A percentile compares a stretch with the other conserved stretches of the same genome.
phyloP scores from a whole-genome alignment of 2,888 invertebrate species.

The Orthonevra nobilis region DNA sequence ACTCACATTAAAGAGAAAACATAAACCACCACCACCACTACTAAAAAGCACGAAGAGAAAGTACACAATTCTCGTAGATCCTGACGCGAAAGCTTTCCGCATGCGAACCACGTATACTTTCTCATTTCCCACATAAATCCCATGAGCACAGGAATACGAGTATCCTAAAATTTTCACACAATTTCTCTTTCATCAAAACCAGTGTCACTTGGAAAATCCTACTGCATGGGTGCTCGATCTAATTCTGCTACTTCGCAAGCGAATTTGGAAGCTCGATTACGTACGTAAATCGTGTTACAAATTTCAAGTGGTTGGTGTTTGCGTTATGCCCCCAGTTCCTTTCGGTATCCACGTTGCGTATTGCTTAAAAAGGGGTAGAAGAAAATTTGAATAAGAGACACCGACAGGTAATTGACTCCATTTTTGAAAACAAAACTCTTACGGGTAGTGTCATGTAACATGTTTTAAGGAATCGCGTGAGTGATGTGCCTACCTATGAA shows the following conservation, averaged over 20 bases:
- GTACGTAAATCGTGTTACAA: conserved; percentile 50
- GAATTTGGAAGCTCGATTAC: conserved; percentile 38
- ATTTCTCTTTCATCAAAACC: conserved; percentile 57
- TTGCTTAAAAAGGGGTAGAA: conserved; percentile 5
- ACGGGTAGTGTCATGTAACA: conserved; percentile 23
- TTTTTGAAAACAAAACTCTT: conserved; percentile 11
- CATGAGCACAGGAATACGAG: conserved; percentile 51
- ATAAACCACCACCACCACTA: conserved; percentile 1
- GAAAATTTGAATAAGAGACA: conserved; percentile 1
- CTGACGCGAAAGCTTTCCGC: conserved; percentile 46
- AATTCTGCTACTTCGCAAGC: conserved; percentile 7
- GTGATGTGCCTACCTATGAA: too few species aligned
- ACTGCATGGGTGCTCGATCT: conserved; percentile 56
- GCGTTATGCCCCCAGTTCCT: conserved; percentile 12
- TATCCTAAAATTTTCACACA: conserved; percentile 49
- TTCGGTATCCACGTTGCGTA: conserved; percentile 12
- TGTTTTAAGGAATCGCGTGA: conserved; percentile 26
- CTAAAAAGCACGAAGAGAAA: conserved; percentile 40
- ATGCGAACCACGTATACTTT: conserved; percentile 38
- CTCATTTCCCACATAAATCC: conserved; percentile 15
- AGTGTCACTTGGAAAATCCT: conserved; percentile 64
- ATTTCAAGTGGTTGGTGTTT: conserved; percentile 40
- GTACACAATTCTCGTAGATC: background rate
- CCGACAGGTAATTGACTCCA: conserved; percentile 30
- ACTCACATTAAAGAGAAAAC: conserved; percentile 32